A percentile compares a stretch with the other conserved stretches of the same genome.
phyloP scores from a whole-genome alignment of 2,113 vertebrate species.

The Megaleporinus macrocephalus region DNA sequence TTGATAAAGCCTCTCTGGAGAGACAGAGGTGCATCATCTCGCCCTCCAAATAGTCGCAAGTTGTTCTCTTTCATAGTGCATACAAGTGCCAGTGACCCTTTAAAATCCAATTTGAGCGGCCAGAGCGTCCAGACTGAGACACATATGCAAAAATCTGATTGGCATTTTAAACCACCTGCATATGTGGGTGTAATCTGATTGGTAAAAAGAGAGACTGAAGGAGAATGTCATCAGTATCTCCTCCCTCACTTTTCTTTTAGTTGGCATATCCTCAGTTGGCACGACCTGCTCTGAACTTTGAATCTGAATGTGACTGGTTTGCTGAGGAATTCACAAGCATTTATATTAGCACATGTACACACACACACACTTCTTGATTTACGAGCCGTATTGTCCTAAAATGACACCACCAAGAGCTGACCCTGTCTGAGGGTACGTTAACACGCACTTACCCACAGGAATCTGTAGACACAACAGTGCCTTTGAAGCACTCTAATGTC shows the following conservation, averaged over 20 bases:
- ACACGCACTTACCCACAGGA: conserved; percentile 6
- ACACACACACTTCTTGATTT: conserved; percentile 20
- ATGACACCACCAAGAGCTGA: not conserved
- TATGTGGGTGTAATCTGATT: too few relatives aligned
- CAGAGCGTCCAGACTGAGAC: too few relatives aligned
- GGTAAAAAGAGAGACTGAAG: too few relatives aligned
- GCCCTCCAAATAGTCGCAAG: too few relatives aligned
- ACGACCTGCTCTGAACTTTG: not conserved
- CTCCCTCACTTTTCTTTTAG: not conserved
- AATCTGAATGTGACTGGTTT: not conserved
- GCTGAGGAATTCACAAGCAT: conserved; percentile 4
- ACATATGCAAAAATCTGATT: too few relatives aligned
- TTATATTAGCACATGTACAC: conserved; percentile 6
- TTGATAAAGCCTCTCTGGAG: too few relatives aligned
- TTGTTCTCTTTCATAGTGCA: too few relatives aligned
- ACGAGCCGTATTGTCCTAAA: conserved; percentile 12
- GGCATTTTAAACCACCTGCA: too few relatives aligned
- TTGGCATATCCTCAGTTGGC: not conserved
- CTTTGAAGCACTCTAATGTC: conserved; percentile 1
- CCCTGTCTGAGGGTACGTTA: conserved; percentile 14
- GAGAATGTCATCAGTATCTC: not conserved
- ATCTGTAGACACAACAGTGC: conserved; percentile 37
- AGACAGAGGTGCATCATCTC: too few relatives aligned
- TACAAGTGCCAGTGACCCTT: too few relatives aligned
- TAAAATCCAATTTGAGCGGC: too few relatives aligned